Percentiles rank a stretch among this genome's conserved stretches.
Conservation (phyloP, 2,888 invertebrate species). For the Pachliopta kotzebuea region DNA sequence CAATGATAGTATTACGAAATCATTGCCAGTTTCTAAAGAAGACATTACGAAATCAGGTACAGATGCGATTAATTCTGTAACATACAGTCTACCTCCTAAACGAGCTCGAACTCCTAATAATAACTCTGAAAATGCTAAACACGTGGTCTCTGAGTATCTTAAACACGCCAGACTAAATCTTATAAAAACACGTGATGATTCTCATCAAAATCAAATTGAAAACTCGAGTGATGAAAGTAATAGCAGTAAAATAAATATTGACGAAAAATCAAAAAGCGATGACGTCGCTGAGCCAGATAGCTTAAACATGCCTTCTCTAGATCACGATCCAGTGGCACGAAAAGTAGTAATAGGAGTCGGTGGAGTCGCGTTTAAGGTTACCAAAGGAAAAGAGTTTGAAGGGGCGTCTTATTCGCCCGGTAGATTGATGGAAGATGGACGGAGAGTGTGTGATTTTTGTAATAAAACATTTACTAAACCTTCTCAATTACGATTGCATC, state of each 20-base stretch:
- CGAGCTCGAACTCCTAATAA: slow-evolving; percentile 47
- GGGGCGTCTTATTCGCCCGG: slow-evolving; percentile 71
- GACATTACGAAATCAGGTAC: slow-evolving; percentile 39
- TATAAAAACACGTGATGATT: slow-evolving; percentile 64
- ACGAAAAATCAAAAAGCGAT: slow-evolving; percentile 56
- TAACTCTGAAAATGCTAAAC: slow-evolving; percentile 80
- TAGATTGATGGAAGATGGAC: slow-evolving; percentile 85
- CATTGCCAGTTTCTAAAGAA: slow-evolving; percentile 42
- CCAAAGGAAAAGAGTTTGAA: slow-evolving; percentile 76
- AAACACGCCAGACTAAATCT: slow-evolving; percentile 80
- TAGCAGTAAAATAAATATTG: slow-evolving; percentile 46
- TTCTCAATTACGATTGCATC: slow-evolving; percentile 93
- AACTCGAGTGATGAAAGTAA: slow-evolving; percentile 52
- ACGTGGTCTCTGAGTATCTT: slow-evolving; percentile 83
- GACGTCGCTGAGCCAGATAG: slow-evolving; percentile 58
- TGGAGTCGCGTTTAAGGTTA: slow-evolving; percentile 80
- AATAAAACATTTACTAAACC: slow-evolving; percentile 95
- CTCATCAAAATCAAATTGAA: slow-evolving; percentile 52
- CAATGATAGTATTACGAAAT: slow-evolving; percentile 37
- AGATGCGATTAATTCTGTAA: slow-evolving; percentile 37
- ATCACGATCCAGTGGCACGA: slow-evolving; percentile 74
- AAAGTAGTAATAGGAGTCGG: slow-evolving; percentile 84
- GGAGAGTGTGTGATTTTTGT: slow-evolving; percentile 91
- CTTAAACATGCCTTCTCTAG: slow-evolving; percentile 55
- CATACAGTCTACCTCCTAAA: slow-evolving; percentile 45